A percentile compares a stretch with the other conserved stretches of the same genome.
These are phyloP conservation scores for Lineus longissimus DNA, from an alignment of 1,140 invertebrate species.

Conservation along the genomic window DNA sequence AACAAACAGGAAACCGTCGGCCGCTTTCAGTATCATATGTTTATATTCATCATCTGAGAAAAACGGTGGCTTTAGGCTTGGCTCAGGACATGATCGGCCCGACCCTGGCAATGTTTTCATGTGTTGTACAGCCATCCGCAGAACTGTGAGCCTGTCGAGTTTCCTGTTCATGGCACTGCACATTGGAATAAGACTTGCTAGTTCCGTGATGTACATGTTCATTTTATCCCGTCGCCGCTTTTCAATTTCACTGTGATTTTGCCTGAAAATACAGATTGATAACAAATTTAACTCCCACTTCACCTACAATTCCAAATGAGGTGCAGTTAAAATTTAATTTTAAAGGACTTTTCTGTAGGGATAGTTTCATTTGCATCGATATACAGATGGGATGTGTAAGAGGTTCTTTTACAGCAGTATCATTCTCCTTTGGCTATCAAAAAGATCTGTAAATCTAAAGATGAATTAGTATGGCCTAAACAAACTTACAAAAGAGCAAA, in stretches of 20 bases:
- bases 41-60: conserved; percentile 86
- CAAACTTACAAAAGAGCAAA: too few relatives aligned
- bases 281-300: not conserved
- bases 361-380: too few relatives aligned
- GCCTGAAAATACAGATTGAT: conserved; percentile 28
- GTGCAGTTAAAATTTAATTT: too few relatives aligned
- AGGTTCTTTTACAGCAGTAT: too few relatives aligned
- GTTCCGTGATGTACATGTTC: conserved; percentile 90
- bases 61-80: conserved; percentile 80
- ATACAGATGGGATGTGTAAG: too few relatives aligned
- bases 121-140: conserved; percentile 91
- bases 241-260: conserved; percentile 93
- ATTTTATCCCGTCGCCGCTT: conserved; percentile 91
- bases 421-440: too few relatives aligned
- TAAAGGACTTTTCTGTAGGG: too few relatives aligned
- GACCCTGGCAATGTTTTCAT: conserved; percentile 66
- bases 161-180: conserved; percentile 88
- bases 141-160: conserved; percentile 87
- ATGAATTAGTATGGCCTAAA: too few relatives aligned
- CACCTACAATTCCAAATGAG: too few relatives aligned
- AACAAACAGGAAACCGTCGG: conserved; percentile 88
- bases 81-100: conserved; percentile 75
- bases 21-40: conserved; percentile 73
- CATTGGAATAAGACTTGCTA: conserved; percentile 88
- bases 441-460: too few relatives aligned